Base-by-base conservation (phyloP, 2,888 invertebrate species). In the Lamellibrachia satsuma region DNA sequence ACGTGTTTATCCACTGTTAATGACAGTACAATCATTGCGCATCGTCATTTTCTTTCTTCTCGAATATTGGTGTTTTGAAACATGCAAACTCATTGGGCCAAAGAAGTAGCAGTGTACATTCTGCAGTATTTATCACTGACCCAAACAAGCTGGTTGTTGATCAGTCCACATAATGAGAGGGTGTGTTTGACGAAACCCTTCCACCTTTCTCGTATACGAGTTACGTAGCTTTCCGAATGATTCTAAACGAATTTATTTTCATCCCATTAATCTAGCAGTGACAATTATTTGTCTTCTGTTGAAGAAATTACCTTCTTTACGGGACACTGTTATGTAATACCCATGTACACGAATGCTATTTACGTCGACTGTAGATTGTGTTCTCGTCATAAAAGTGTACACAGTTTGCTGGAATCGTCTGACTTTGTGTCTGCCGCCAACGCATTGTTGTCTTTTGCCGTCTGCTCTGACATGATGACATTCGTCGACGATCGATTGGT, bases 331-430 rank as follows among this genome's bases (percentile, higher is more conserved):
- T 75, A 6, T 75, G 22, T 75, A 75, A 75, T 75, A n/a, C 75
- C 6, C 75, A 15, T 22, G 6, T 22, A 75, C 6, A 75, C 75
- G 6, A 15, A 75, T 75, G n/a, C 75, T 22, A 75, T 75, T 75
- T n/a, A 22, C n/a, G 22, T 15, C 75, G 75, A 3, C 75, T 75
- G 75, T 75, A 15, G 6, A 22, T 22, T 75, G 15, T 22, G 75
- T 75, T 75, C 75, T 22, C 75, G 75, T 75, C 22, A 75, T 75
- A 75, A n/a, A 75, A 75, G 75, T 75, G 22, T 75, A n/a, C 75
- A 75, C 75, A 75, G 75, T 75, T 75, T 75, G n/a, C 75, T 75
- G 4, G 75, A 75, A n/a, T 75, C n/a, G 75, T 75, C 75, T 75
- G 75, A n/a, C n/a, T 75, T 75, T 15, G n/a, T 75, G 22, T 75